Percentiles rank a stretch among this genome's conserved stretches.
Conservation (phyloP, 2,113 vertebrate genomes). For the Tyrannus savana region DNA sequence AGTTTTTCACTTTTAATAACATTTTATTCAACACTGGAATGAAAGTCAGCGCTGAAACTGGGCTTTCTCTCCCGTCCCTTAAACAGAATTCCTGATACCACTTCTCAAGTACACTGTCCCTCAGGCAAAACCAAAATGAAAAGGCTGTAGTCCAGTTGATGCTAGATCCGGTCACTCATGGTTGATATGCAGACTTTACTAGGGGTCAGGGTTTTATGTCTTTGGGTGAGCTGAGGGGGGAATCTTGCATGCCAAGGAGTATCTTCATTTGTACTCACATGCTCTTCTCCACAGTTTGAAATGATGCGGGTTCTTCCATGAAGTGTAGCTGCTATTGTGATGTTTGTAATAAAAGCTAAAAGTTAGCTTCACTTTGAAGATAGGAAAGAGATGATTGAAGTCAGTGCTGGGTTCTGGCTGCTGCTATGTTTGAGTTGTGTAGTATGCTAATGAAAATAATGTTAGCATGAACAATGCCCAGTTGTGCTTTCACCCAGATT, state of each 20-base stretch:
- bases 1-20: not conserved
- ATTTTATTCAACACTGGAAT: not conserved
- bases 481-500: not conserved
- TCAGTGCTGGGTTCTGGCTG: not conserved
- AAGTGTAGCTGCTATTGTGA: not conserved
- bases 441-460: not conserved
- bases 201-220: fast-evolving
- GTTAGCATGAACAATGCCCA: not conserved
- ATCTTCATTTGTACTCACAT: not conserved
- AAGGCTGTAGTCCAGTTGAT: not conserved
- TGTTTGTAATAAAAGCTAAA: not conserved
- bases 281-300: not conserved
- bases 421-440: not conserved
- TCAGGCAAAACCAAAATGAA: not conserved
- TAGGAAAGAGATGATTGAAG: not conserved
- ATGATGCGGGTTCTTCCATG: not conserved
- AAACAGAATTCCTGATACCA: not conserved
- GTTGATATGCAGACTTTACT: not conserved
- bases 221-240: not conserved
- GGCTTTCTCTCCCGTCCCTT: not conserved
- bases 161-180: not conserved
- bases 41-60: not conserved
- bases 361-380: not conserved
- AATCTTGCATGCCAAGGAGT: not conserved
- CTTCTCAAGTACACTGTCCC: not conserved